phyloP scores from a whole-genome alignment of 2,888 invertebrate species.

The Psococerastis gibbosa region DNA sequence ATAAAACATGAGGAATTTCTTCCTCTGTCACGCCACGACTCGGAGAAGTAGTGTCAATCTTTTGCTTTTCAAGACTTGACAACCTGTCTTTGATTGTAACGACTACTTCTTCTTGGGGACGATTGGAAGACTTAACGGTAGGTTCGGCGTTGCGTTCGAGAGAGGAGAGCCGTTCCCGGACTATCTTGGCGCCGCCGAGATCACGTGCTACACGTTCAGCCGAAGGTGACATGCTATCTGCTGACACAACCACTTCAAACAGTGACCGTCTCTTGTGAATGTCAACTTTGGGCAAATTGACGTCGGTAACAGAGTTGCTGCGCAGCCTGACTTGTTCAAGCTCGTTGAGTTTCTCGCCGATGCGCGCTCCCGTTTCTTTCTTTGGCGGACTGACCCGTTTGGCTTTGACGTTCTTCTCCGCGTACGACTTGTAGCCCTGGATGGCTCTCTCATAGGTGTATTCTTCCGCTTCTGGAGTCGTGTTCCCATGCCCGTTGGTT shows the following conservation, averaged over 20 bases:
- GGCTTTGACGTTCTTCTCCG: constrained; percentile 39
- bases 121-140: constrained; percentile 3
- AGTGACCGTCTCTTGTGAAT: constrained; percentile 64
- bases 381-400: constrained; percentile 16
- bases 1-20: constrained; percentile 12
- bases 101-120: constrained; percentile 17
- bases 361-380: background rate
- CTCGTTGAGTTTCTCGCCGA: constrained; percentile 40
- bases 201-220: constrained; percentile 25
- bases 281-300: constrained; percentile 50
- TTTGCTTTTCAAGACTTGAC: constrained; percentile 15
- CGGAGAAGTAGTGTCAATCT: background rate
- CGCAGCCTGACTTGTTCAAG: constrained; percentile 29
- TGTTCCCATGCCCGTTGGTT: constrained; percentile 24
- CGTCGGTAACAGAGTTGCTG: constrained; percentile 23
- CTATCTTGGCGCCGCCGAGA: constrained; percentile 27
- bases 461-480: constrained; percentile 52
- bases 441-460: constrained; percentile 79
- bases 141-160: constrained; percentile 14
- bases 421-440: constrained; percentile 56
- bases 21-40: background rate
- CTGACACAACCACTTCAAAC: constrained; percentile 50
- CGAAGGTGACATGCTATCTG: constrained; percentile 25
- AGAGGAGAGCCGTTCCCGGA: constrained; percentile 32
- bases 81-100: constrained; percentile 21